A percentile compares a stretch with the other conserved stretches of the same genome.
These are phyloP conservation scores for Sphaeramia orbicularis DNA, from an alignment of 2,797 vertebrate genomes.

Conservation along the genomic window DNA sequence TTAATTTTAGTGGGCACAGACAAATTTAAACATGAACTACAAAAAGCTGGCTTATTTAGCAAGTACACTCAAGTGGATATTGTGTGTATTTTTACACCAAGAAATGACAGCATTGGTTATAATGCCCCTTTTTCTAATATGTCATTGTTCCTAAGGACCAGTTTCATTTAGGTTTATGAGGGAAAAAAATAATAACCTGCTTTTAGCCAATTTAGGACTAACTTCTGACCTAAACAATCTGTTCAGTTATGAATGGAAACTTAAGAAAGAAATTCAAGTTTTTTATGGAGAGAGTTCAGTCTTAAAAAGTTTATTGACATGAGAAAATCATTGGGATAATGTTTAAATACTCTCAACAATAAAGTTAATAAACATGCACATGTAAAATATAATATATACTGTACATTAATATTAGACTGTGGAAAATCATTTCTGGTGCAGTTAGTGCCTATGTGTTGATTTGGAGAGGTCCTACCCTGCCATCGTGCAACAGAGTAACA, in stretches of 20 bases:
- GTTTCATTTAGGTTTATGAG: not conserved
- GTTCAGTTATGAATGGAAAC: conserved; percentile 22
- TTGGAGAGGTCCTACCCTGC: conserved; percentile 14
- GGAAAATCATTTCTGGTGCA: conserved; percentile 28
- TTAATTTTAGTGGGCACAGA: not conserved
- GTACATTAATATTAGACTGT: conserved; percentile 72
- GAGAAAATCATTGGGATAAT: conserved; percentile 71
- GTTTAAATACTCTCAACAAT: conserved; percentile 87
- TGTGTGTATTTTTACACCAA: too few relatives aligned
- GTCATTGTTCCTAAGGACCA: too few relatives aligned
- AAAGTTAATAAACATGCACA: conserved; percentile 80
- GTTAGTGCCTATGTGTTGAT: conserved; percentile 53
- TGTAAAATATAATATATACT: conserved; percentile 75
- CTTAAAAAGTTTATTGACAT: conserved; percentile 83
- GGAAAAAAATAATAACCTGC: too few relatives aligned
- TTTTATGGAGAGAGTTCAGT: conserved; percentile 56
- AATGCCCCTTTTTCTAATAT: too few relatives aligned
- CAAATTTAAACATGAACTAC: not conserved
- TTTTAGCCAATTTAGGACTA: conserved; percentile 22
- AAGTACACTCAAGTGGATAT: too few relatives aligned
- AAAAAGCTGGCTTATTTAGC: too few relatives aligned
- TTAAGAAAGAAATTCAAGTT: conserved; percentile 50
- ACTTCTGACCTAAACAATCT: conserved; percentile 43
- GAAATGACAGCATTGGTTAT: too few relatives aligned
- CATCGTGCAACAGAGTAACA: conserved; percentile 55